Base-by-base conservation (phyloP, 2,888 invertebrate species). In the Ferrisia virgata region DNA sequence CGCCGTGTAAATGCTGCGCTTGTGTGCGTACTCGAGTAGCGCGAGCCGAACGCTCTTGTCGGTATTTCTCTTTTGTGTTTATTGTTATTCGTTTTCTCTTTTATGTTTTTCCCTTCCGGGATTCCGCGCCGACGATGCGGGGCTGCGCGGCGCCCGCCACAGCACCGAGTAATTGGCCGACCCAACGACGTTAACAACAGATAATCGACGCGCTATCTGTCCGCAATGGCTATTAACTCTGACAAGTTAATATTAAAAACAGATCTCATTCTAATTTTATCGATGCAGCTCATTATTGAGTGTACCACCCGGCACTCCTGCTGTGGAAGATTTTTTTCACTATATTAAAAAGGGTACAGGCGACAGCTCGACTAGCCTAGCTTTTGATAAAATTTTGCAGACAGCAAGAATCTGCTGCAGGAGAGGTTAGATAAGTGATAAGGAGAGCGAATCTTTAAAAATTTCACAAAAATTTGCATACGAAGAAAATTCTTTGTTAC, bases 1-100 rank as follows among this genome's bases (percentile, higher is more conserved):
- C 13, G 28, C 43, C 33, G 53, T 88, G 82, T 33, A 31, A 53
- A 33, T 13, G 11, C 25, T 39, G 79, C 58, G 47, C 15, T n/a
- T 58, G 81, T 81, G 81, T 81, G 53, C 4, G 33, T n/a, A 2
- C 36, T 25, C 36, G 69, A 82, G 82, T 69, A 82, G 64, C 82
- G 82, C 82, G 82, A 82, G 82, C 69, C 81, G 81, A 81, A 81
- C 53, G 33, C 53, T 58, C 81, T 81, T 81, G 81, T 81, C 81
- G 81, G 81, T 53, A 53, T 81, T 43, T 81, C 53, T 81, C 81
- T 81, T 81, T 53, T 81, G 81, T 53, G 81, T 81, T 81, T 53
- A 81, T 81, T 81, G 81, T 81, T 81, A 81, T 81, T 81, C 81
- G 47, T 81, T 81, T n/a, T 53, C 81, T 81, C 81, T 79, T 79